These are phyloP conservation scores for Enhydra lutris DNA, from an alignment of 2,113 vertebrate genomes.

Conservation along the genomic window DNA sequence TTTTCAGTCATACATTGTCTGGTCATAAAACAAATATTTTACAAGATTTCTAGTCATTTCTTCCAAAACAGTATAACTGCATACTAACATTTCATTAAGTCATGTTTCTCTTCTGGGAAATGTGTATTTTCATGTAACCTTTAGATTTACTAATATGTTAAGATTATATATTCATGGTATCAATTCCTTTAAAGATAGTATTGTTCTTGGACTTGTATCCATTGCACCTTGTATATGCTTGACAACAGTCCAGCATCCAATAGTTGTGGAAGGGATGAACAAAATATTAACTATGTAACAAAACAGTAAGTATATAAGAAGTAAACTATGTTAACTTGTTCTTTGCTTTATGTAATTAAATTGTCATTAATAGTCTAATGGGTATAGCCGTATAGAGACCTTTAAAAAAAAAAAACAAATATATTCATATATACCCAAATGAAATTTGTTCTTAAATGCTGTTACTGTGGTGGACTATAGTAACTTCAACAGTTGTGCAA, in stretches of 20 bases:
- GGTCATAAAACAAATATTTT: slow-evolving; percentile 57
- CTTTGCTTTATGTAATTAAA: slow-evolving; percentile 41
- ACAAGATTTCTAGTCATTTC: slow-evolving; percentile 52
- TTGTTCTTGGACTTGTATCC: not conserved
- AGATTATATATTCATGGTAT: not conserved
- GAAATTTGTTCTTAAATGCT: slow-evolving; percentile 26
- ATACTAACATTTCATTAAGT: slow-evolving; percentile 37
- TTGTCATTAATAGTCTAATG: slow-evolving; percentile 2
- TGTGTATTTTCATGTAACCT: slow-evolving; percentile 24
- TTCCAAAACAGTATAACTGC: slow-evolving; percentile 33
- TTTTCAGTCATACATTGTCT: slow-evolving; percentile 42
- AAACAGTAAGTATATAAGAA: slow-evolving; percentile 24
- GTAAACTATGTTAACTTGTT: not conserved
- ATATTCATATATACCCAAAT: not conserved
- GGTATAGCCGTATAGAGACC: not conserved
- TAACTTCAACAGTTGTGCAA: slow-evolving; percentile 16
- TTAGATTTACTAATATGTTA: slow-evolving; percentile 24
- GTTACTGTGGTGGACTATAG: not conserved
- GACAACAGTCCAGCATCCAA: not conserved
- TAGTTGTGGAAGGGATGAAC: slow-evolving; percentile 19
- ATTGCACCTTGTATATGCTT: not conserved
- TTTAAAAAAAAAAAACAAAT: not conserved
- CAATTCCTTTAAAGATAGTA: slow-evolving; percentile 29
- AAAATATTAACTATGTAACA: slow-evolving; percentile 43
- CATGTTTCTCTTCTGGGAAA: slow-evolving; percentile 25